Evolutionary conservation across 2,113 vertebrate genomes (phyloP), one percentile per base, ranked within the genome.

Genomic region (Recurvirostra avosetta): DNA sequence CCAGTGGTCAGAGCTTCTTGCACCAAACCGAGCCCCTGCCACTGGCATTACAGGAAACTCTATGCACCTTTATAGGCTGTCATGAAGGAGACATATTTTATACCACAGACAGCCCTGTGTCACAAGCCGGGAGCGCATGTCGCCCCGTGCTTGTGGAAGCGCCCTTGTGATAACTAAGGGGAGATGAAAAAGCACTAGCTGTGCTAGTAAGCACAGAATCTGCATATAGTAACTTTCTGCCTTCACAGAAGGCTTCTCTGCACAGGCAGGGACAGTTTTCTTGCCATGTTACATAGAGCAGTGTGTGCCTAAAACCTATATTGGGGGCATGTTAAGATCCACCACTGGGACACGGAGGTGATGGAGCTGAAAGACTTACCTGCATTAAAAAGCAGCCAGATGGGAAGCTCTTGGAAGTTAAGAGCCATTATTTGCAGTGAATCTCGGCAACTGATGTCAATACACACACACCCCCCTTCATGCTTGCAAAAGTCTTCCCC

Each of bases 91-190:
- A 29, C 5, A 21, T 34, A 8, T 30, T 77, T 41, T 87, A 5
- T 38, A 45, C 32, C 2, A 1, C 41, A 68, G 59, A 67, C 15
- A 40, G 19, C 15, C 40, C 58, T 38, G n/a, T 45, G 32, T 43
- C 2, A 2, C 32, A 78, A 78, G 32, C 32, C 0, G 1, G 41
- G 34, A 27, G 36, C 0, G 0, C 4, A 3, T 9, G 45, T 63
- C 55, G 29, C 29, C 8, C 61, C 21, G 4, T 63, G 38, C 18
- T 41, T 25, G 30, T 59, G 50, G 34, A 53, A 34, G 4, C 41
- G 34, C 15, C 62, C 75, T 68, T 75, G 29, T 52, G 14, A 20
- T 86, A 80, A 45, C 38, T 75, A 58, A 56, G n/a, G 22, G 32
- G 27, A 58, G 14, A 29, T 17, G 32, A 68, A 78, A 62, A n/a